Evolutionary conservation across 1,140 invertebrate genomes (phyloP), one percentile per base, ranked within the genome.

Genomic region (Drosophila micromelanica): DNA sequence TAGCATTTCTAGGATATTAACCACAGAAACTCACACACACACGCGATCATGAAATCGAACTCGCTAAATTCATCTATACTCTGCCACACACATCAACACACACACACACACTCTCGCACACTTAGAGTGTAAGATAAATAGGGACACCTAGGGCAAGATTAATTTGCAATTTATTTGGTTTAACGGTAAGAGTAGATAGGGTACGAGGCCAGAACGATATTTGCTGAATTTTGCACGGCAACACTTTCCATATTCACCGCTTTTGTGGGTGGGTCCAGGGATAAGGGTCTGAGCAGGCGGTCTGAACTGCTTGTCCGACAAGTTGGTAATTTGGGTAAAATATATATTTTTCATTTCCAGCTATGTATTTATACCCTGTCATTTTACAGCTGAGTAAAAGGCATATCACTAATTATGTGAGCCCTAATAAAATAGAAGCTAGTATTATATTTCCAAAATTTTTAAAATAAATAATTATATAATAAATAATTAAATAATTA

Each of bases 121-220:
- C 35, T 35, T 5, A 13, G 11, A 64, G 37, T 45, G n/a, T 23
- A 13, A 65, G 20, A 27, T 56, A 40, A 48, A 46, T 37, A 35
- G 57, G 48, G 49, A 54, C 84, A 82, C 84, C 76, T 89, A 72
- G 73, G 73, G 67, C 49, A 84, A 89, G 81, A 90, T 90, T 90
- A 90, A 90, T 90, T 90, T 73, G 86, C 73, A 86, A 90, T 90
- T 90, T 90, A 90, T 90, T 87, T 82, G 85, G 71, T 80, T 76
- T 78, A 90, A 80, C 80, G 80, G 59, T 32, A 54, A 20, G 54
- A 27, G 38, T 2, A 2, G 23, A 23, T 6, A 8, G 20, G 38
- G 17, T 1, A 37, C 5, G 8, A 49, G 51, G 9, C 27, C 45
- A 54, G 38, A n/a, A 55, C 51, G 23, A 64, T 43, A 42, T 51